Base-by-base conservation (phyloP, 2,113 vertebrate genomes). In the Phycodurus eques region DNA sequence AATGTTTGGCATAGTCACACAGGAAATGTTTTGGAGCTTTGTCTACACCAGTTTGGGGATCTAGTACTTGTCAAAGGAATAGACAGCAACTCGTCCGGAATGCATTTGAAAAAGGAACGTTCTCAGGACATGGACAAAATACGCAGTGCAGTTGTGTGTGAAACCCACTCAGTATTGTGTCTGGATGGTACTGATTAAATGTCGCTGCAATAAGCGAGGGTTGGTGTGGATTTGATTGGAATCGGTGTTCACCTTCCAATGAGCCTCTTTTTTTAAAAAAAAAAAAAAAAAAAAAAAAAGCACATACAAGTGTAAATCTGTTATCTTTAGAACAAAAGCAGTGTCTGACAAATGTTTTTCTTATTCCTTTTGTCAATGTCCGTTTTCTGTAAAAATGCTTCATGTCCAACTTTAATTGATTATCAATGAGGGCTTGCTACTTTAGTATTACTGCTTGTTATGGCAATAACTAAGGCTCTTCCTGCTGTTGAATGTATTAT, bases 391-490 rank as follows among this genome's bases (percentile, higher is more conserved):
- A 68, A 71, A 27, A 22, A 20, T 9, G 31, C 14, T 69, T 49
- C 8, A 51, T 63, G 59, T 80, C 43, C 49, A 67, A 39, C 33
- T 59, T 42, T 65, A 33, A 47, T 49, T 70, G 66, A 59, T 64
- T 27, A 63, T 68, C 19, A 31, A 71, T 68, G 63, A 80, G 70
- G 61, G 71, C 51, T 80, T 66, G 19, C 39, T 64, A 20, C 74
- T 74, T 80, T 77, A 66, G 59, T 56, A 66, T 73, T 42, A 53
- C 43, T 22, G 63, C 43, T 64, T 72, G 67, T 66, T 73, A 49
- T 3, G 74, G 85, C 87, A 88, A 88, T 87, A 89, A 88, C 68
- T n/a, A 61, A 65, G 12, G 68, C 75, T 83, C 70, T 44, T 61
- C n/a, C 70, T 64, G 19, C 57, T 78, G 74, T 33, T 73, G 80